Base-by-base conservation (phyloP, 2,113 vertebrate genomes). In the Rhinoderma darwinii region DNA sequence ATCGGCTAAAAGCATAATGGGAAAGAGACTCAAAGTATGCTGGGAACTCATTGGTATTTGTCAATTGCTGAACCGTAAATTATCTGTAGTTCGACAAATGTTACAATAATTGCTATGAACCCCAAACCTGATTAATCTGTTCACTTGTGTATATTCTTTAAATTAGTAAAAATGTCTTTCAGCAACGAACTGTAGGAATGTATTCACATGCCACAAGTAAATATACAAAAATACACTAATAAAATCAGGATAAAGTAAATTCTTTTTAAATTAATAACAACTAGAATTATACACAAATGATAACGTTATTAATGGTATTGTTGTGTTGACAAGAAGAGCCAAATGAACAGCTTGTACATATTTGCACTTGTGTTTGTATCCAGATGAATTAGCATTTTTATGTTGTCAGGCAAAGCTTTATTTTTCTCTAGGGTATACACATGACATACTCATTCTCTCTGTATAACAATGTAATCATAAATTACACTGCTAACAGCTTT, bases 311-410 rank as follows among this genome's bases (percentile, higher is more conserved):
- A 74, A 77, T 77, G 6, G 37, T 32, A 77, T 50, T 77, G 25
- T 47, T 75, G 39, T 76, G 15, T 51, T 27, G 30, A 51, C 75
- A 18, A 27, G 17, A 51, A 51, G 44, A 32, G 75, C 75, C 75
- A 51, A 51, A 77, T 32, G 47, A 77, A 54, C 75, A 77, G 75
- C 44, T 77, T 77, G 41, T 32, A 77, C 15, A 77, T 50, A 51
- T 77, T 77, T 77, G 17, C 47, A 51, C 7, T 15, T 32, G 44
- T 10, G 9, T 77, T 77, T 77, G 43, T 32, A 76, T 47, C 44
- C 75, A 77, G 47, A 77, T 77, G 15, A 77, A 51, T 77, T 77
- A 35, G 27, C 73, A 77, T 51, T 77, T 30, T 15, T 35, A 30
- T 51, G 25, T 51, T 77, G 75, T 51, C 44, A 47, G 44, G 14